Percentiles rank a stretch among this genome's conserved stretches.
Conservation (phyloP, 2,888 invertebrate species). For the Timema podura region DNA sequence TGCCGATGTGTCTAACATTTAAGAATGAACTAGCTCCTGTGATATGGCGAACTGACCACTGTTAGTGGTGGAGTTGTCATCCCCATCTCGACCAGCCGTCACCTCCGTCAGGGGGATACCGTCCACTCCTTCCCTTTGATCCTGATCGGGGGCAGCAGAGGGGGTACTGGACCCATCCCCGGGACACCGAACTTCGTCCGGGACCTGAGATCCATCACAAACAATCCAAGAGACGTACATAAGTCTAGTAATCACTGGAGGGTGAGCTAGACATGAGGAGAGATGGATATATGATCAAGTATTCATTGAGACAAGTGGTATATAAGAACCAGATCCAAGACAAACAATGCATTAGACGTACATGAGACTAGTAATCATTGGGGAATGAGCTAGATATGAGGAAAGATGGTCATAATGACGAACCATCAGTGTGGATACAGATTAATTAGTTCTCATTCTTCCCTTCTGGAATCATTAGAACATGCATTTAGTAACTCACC, state of each 20-base stretch:
- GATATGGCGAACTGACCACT: constrained; percentile 1
- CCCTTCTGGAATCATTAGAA: no score
- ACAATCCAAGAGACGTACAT: not conserved
- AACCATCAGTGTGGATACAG: not conserved
- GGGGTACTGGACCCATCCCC: constrained; percentile 10
- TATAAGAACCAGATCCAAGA: no score
- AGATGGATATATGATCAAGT: not conserved
- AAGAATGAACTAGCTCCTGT: not conserved
- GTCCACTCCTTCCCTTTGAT: not conserved
- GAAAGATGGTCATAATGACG: not conserved
- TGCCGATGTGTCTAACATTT: not conserved
- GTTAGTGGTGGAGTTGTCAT: constrained; percentile 6
- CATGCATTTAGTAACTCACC: no score
- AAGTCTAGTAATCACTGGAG: not conserved
- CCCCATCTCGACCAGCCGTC: not conserved
- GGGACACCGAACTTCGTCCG: not conserved
- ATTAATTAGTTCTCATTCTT: no score
- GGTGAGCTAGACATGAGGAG: not conserved
- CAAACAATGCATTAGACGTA: not conserved
- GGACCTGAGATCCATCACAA: constrained; percentile 7
- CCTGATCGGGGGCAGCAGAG: not conserved
- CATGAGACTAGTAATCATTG: not conserved
- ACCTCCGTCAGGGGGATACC: not conserved
- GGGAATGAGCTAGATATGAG: not conserved
- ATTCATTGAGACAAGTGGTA: not conserved